Evolutionary conservation across 2,888 invertebrate genomes (phyloP), one percentile per base, ranked within the genome.

Genomic region (Linyphia triangularis): DNA sequence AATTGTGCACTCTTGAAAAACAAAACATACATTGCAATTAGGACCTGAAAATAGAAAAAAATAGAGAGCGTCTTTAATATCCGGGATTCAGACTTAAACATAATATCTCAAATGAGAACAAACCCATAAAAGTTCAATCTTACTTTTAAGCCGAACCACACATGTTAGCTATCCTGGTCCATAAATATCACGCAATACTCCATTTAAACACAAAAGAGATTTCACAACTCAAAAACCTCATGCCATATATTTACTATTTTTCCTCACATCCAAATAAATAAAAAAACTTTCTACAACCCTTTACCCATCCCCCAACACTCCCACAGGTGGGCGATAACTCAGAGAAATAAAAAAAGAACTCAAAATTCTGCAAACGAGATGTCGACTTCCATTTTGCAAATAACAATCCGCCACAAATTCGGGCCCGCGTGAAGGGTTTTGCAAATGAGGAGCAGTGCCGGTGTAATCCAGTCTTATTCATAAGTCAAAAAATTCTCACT

Each of bases 391-490:
- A 77, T 77, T 63, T 77, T 37, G 61, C 30, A 26, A n/a, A 63
- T 63, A 83, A 83, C 83, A 75, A 81, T 70, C 67, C 69, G 26
- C 63, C 19, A 19, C 43, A 69, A 67, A 81, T 81, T 79, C 59
- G 26, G 59, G 57, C 26, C 26, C 1, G 63, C 61, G 40, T 51
- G 67, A 63, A 79, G 30, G 16, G 67, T 43, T 51, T 67, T 65
- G 78, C 67, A 79, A 73, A 79, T 79, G 79, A 79, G 51, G 13
- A 9, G n/a, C n/a, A n/a, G 61, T 61, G 59, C 13, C 22, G 2
- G 19, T 30, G 51, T 57, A 81, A 81, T 81, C 70, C 69, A 70
- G 24, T 72, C 43, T 79, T 79, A 67, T 79, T 73, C 30, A 79
- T 57, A 67, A 67, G 65, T 79, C 51, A 67, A 65, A 65, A 51